A percentile compares a stretch with the other conserved stretches of the same genome.
These are phyloP conservation scores for Epistrophella euchroma DNA, from an alignment of 2,888 invertebrate genomes.

Conservation along the genomic window DNA sequence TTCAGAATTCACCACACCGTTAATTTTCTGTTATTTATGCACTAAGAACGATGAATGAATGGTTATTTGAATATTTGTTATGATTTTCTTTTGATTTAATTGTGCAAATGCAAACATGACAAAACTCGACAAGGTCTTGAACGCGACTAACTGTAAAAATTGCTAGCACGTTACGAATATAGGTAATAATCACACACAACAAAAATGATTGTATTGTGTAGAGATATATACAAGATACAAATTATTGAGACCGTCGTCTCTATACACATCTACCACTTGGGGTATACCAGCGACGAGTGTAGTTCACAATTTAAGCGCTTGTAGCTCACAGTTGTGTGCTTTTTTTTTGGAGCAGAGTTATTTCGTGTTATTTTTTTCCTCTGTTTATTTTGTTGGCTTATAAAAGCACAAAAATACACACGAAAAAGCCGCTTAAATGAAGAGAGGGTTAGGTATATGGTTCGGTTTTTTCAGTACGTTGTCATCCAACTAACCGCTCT, in stretches of 20 bases:
- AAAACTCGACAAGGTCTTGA: slow-evolving; percentile 84
- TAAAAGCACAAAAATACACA: slow-evolving; percentile 28
- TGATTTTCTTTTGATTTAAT: slow-evolving; percentile 70
- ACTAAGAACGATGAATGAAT: slow-evolving; percentile 56
- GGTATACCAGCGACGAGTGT: slow-evolving; percentile 62
- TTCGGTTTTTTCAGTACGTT: too few species aligned
- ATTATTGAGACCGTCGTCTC: slow-evolving; percentile 58
- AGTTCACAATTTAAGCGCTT: slow-evolving; percentile 59
- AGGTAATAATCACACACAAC: slow-evolving; percentile 77
- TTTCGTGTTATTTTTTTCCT: not conserved
- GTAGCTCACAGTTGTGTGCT: slow-evolving; percentile 60
- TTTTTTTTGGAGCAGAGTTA: slow-evolving; percentile 32
- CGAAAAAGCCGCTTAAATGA: slow-evolving; percentile 28
- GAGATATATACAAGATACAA: slow-evolving; percentile 55
- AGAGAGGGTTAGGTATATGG: slow-evolving; percentile 18
- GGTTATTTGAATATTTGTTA: slow-evolving; percentile 58
- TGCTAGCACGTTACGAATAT: slow-evolving; percentile 83
- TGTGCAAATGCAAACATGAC: slow-evolving; percentile 81
- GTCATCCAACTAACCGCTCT: slow-evolving; percentile 29
- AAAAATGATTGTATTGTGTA: slow-evolving; percentile 45
- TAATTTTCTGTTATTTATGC: slow-evolving; percentile 41
- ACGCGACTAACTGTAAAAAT: slow-evolving; percentile 84
- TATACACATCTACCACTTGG: slow-evolving; percentile 60
- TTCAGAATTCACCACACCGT: slow-evolving; percentile 52
- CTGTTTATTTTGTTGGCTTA: slow-evolving; percentile 33